phyloP scores from a whole-genome alignment of 2,113 vertebrate species.

The Podarcis raffonei region DNA sequence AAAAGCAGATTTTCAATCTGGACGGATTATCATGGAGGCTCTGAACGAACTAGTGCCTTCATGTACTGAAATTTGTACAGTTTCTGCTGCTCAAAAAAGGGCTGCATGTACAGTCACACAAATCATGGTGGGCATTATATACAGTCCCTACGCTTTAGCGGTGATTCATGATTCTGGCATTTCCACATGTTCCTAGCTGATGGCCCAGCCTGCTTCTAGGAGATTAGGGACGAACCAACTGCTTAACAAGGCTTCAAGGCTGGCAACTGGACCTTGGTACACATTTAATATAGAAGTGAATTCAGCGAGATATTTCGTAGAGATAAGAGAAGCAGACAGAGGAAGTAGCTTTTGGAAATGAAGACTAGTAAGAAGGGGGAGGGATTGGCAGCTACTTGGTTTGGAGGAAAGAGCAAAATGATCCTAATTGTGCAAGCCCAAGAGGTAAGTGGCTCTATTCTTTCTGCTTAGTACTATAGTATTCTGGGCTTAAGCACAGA shows the following conservation, averaged over 20 bases:
- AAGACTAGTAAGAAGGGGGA: background rate
- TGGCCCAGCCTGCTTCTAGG: background rate
- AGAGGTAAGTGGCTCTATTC: background rate
- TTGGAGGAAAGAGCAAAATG: background rate
- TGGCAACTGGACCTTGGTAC: background rate
- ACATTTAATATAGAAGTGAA: background rate
- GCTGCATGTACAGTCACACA: background rate
- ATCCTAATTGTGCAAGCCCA: background rate
- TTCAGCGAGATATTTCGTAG: background rate
- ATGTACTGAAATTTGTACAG: background rate
- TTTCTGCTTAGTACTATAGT: conserved; percentile 18
- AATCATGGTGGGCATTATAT: too few relatives aligned
- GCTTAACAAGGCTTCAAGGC: background rate
- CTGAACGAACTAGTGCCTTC: background rate
- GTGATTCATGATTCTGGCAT: background rate
- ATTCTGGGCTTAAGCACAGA: conserved; percentile 1
- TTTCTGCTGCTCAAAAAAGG: background rate
- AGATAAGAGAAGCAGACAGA: background rate
- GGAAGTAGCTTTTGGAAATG: background rate
- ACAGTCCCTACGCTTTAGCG: background rate
- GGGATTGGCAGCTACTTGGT: background rate
- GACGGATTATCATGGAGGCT: too few relatives aligned
- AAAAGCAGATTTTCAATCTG: background rate
- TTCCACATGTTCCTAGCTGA: background rate
- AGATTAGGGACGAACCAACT: background rate